Percentiles rank a stretch among this genome's conserved stretches.
These are phyloP conservation scores for Phenganax stokvisi DNA, from an alignment of 92 coral and sea anemone genomes.

Conservation along the genomic window DNA sequence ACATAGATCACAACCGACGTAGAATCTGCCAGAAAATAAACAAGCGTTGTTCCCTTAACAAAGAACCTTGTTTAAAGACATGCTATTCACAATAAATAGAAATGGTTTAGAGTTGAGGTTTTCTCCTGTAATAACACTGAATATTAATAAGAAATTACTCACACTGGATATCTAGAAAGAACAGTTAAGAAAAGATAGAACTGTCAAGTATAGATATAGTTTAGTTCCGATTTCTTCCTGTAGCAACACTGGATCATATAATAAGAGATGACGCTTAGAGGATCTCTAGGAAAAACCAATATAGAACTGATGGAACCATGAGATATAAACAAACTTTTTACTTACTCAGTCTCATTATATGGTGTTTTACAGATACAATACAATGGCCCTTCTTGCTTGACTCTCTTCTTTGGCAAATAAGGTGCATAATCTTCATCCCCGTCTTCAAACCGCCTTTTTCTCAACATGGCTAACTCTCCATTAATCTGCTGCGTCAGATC, in stretches of 20 bases:
- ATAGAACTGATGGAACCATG: neutral
- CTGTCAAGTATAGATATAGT: too few species aligned
- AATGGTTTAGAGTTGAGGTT: too few species aligned
- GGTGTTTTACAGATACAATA: constrained; percentile 85
- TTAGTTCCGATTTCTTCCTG: too few species aligned
- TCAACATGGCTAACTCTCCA: constrained; percentile 49
- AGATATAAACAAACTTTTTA: neutral
- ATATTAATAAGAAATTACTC: neutral
- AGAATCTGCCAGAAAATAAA: constrained; percentile 55
- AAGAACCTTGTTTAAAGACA: neutral
- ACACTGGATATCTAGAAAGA: neutral
- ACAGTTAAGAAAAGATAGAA: too few species aligned
- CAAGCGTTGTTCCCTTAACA: neutral
- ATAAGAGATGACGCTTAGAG: too few species aligned
- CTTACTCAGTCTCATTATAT: constrained; percentile 80
- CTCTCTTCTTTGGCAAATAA: constrained; percentile 52
- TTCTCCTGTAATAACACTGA: too few species aligned
- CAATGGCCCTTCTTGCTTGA: constrained; percentile 54
- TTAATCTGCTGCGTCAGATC: constrained; percentile 68
- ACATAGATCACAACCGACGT: constrained; percentile 93
- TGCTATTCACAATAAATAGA: too few species aligned
- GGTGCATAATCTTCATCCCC: constrained; percentile 17
- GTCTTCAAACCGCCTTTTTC: constrained; percentile 52
- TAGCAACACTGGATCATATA: too few species aligned
- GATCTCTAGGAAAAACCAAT: too few species aligned